Evolutionary conservation across 1,140 invertebrate genomes (phyloP), one percentile per base, ranked within the genome.

Genomic region (Drosophila lowei): DNA sequence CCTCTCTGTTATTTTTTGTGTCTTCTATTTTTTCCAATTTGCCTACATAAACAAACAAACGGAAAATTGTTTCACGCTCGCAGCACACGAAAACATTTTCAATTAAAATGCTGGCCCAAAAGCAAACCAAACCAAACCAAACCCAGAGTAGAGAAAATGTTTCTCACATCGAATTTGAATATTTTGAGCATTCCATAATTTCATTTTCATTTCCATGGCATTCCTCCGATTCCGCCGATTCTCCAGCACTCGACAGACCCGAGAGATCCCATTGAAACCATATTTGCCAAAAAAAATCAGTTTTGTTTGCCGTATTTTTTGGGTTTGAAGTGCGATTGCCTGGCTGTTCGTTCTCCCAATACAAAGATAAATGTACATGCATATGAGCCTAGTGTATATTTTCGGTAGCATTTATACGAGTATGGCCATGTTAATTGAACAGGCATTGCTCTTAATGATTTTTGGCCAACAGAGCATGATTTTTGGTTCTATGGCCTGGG

Each of bases 21-120:
- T 46, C 48, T 62, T 52, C 60, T 56, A 42, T 75, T 63, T 59
- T 67, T 73, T 81, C 60, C 70, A 85, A 85, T 86, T 77, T 74
- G 41, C 64, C 70, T 63, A 68, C 59, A 79, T 86, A 86, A 88
- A 86, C 81, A 86, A 80, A 80, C 83, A 85, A 47, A 53, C 46
- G 62, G 34, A 86, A 79, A 85, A 85, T 86, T 81, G 73, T 77
- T 86, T 81, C 77, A 86, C 72, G 79, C 79, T 84, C 72, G 65
- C 66, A 85, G 79, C 79, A 84, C 81, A 85, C 83, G 70, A 86
- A 88, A 85, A 85, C 79, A 80, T 86, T 85, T 86, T 75, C 81
- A 80, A 85, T 80, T 80, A 64, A 67, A 81, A 67, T 77, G 58
- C 49, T 67, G 66, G 44, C 55, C 44, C 62, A 67, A 59, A 79